These are phyloP conservation scores for Entomobrya multifasciata DNA, from an alignment of 2,888 invertebrate species.

Conservation along the genomic window DNA sequence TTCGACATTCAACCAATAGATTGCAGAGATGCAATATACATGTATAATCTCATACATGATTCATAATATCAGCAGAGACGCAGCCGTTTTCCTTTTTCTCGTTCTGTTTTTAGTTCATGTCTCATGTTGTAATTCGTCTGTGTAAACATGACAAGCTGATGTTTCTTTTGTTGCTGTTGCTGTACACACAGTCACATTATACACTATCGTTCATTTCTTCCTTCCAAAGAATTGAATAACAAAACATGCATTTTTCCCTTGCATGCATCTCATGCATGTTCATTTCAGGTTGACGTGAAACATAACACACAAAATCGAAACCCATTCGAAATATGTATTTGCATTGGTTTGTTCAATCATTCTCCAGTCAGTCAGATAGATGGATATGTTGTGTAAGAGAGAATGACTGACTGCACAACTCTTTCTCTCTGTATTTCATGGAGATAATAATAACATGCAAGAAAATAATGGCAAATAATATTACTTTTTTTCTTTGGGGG, in stretches of 20 bases:
- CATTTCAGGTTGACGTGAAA: constrained; percentile 14
- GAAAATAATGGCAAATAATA: constrained; percentile 30
- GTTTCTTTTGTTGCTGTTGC: constrained; percentile 38
- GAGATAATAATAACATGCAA: constrained; percentile 54
- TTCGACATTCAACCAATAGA: too few relatives aligned
- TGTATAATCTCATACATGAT: constrained; percentile 39
- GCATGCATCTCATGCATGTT: constrained; percentile 5
- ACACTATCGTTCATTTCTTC: too few relatives aligned
- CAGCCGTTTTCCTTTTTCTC: background rate
- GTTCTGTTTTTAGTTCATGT: background rate
- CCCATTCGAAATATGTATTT: background rate
- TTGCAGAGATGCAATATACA: constrained; percentile 1
- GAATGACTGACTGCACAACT: constrained; percentile 4
- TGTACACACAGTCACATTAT: too few relatives aligned
- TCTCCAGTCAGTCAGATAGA: constrained; percentile 26
- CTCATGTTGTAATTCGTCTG: constrained; percentile 39
- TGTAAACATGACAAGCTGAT: constrained; percentile 61
- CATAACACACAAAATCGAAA: constrained; percentile 30
- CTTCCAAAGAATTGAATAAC: too few relatives aligned
- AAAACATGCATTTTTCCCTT: background rate
- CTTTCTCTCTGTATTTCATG: background rate
- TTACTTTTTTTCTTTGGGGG: constrained; percentile 23
- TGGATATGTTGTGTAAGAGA: constrained; percentile 12
- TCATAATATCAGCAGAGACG: constrained; percentile 38
- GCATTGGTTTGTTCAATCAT: constrained; percentile 35